Conservation (phyloP, 2,888 invertebrate species). For the Lamellibrachia columna region DNA sequence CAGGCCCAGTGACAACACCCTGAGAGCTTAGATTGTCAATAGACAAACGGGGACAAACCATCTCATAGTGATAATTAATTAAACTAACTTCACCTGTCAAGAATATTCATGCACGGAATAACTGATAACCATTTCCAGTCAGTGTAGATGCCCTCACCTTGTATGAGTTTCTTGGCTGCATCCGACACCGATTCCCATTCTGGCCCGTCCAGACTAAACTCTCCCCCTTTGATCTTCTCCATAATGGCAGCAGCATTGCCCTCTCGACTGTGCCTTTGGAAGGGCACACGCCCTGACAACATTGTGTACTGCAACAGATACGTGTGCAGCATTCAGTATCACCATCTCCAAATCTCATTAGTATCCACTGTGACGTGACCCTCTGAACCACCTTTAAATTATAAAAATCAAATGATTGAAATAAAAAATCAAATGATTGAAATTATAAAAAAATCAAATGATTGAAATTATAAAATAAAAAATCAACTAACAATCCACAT, state of each 20-base stretch:
- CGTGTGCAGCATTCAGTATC: background rate
- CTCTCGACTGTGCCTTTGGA: conserved; percentile 76
- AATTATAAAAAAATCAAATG: background rate
- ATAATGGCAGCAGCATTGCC: conserved; percentile 81
- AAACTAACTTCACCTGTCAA: too few relatives aligned
- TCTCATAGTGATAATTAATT: too few relatives aligned
- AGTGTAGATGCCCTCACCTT: conserved; percentile 65
- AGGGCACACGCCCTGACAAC: conserved; percentile 88
- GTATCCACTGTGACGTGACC: background rate
- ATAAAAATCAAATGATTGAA: too few relatives aligned
- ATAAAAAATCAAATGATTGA: too few relatives aligned
- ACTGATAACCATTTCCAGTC: background rate
- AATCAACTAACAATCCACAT: background rate
- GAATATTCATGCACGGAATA: background rate
- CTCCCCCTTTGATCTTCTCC: conserved; percentile 81
- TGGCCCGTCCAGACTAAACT: conserved; percentile 78
- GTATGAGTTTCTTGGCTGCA: conserved; percentile 80
- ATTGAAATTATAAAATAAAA: background rate
- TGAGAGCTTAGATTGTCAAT: too few relatives aligned
- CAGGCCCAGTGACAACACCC: too few relatives aligned
- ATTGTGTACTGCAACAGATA: conserved; percentile 76
- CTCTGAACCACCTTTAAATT: too few relatives aligned
- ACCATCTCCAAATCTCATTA: background rate
- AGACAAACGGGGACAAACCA: too few relatives aligned
- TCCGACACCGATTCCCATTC: conserved; percentile 80